phyloP scores from a whole-genome alignment of 2,888 invertebrate genomes.

The Alsophila aescularia region DNA sequence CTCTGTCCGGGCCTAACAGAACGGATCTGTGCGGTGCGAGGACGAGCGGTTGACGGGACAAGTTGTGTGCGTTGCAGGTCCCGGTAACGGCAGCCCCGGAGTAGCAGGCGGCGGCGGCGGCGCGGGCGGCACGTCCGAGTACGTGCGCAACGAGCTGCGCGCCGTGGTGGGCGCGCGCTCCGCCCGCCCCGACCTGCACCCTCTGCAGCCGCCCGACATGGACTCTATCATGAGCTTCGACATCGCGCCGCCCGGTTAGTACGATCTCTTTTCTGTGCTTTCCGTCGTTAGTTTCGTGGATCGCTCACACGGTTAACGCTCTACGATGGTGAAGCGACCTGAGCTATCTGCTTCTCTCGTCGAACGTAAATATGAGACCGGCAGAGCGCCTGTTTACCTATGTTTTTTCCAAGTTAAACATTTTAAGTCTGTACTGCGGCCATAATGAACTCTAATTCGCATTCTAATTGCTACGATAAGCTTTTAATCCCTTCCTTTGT shows the following conservation, averaged over 20 bases:
- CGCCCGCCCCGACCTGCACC: constrained; percentile 75
- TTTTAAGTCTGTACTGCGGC: too few relatives aligned
- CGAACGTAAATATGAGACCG: background rate
- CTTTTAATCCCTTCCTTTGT: background rate
- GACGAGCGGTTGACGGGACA: background rate
- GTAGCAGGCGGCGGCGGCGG: constrained; percentile 45
- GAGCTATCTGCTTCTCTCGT: background rate
- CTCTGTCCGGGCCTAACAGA: too few relatives aligned
- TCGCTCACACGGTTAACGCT: background rate
- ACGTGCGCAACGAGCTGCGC: constrained; percentile 95
- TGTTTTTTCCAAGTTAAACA: too few relatives aligned
- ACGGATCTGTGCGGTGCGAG: too few relatives aligned
- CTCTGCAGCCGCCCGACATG: constrained; percentile 86
- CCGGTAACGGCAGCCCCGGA: constrained; percentile 52
- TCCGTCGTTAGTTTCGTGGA: background rate
- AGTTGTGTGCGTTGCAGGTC: constrained; percentile 41
- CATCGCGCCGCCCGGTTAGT: constrained; percentile 86
- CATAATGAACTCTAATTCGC: too few relatives aligned
- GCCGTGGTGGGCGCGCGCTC: constrained; percentile 95
- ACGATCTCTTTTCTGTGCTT: background rate
- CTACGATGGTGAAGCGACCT: background rate
- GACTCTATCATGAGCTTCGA: constrained; percentile 89
- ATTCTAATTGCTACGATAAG: background rate
- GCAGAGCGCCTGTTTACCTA: too few relatives aligned
- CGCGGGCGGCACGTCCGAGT: constrained; percentile 87